Evolutionary conservation across 2,888 invertebrate species (phyloP).

Genomic region (Xylota sylvarum): DNA sequence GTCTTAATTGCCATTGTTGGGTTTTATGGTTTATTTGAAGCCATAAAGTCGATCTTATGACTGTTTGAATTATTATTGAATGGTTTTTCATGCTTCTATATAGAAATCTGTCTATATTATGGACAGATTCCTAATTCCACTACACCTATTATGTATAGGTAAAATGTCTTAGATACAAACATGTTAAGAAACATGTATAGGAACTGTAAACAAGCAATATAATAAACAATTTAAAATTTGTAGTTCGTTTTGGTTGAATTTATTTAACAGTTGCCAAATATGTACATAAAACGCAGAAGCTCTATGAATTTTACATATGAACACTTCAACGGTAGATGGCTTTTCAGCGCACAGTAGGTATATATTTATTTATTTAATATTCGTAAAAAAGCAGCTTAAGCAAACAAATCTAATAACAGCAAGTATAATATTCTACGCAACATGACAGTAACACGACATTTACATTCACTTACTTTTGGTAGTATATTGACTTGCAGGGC

Average conservation of each 20-base stretch:
- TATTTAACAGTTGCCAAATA: constrained; percentile 9
- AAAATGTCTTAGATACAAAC: neutral
- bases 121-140: neutral
- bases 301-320: neutral
- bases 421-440: neutral
- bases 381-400: neutral
- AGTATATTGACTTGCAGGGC: neutral
- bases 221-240: neutral
- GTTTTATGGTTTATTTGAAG: constrained; percentile 44
- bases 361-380: neutral
- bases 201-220: neutral
- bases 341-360: neutral
- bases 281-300: neutral
- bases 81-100: constrained; percentile 3
- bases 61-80: constrained; percentile 18
- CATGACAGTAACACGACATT: constrained; percentile 15
- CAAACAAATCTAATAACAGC: neutral
- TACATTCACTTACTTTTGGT: constrained; percentile 29
- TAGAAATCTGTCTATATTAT: too few species aligned
- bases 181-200: neutral
- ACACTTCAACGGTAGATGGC: neutral
- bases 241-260: neutral
- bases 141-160: neutral
- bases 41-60: constrained; percentile 25
- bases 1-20: constrained; percentile 24